Evolutionary conservation across 2,113 vertebrate species (phyloP), one percentile per base, ranked within the genome.

Genomic region (Eleginops maclovinus): DNA sequence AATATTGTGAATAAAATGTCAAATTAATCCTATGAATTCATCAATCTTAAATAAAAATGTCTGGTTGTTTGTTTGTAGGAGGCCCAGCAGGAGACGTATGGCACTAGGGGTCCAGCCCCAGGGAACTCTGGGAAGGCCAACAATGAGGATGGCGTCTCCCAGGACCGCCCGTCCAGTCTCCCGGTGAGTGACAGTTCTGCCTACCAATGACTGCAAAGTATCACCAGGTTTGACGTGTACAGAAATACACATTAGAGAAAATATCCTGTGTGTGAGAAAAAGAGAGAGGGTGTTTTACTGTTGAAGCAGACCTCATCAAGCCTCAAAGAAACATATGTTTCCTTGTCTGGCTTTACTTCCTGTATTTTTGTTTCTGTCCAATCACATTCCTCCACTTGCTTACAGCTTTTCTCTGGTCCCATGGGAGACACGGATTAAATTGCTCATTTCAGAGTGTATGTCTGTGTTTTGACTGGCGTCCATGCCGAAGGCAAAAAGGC

Each of bases 161-260:
- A 98, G 81, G 96, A 98, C 88, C 96, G 97, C 87, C 98, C 98
- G 40, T 98, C 97, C 2, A 99, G 97, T 79, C 95, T 99, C 93
- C 98, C 98, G 94, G 98, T 99, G 96, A 98, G 97, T 93, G 50
- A 83, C 67, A 73, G 44, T 19, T 56, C 46, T 81, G 17, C n/a
- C n/a, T n/a, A n/a, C n/a, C n/a, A n/a, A n/a, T n/a, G n/a, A n/a
- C n/a, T n/a, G n/a, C n/a, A n/a, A n/a, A n/a, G n/a, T n/a, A n/a
- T n/a, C n/a, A n/a, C n/a, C n/a, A n/a, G n/a, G n/a, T n/a, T n/a
- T n/a, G n/a, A n/a, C n/a, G n/a, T n/a, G n/a, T n/a, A n/a, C n/a
- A n/a, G n/a, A n/a, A n/a, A n/a, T n/a, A n/a, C n/a, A n/a, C n/a
- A n/a, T n/a, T n/a, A n/a, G n/a, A n/a, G n/a, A n/a, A n/a, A n/a